Percentiles rank a stretch among this genome's conserved stretches.
Evolutionary conservation across 1,140 invertebrate species (phyloP).

Genomic region (Lepidurus arcticus): DNA sequence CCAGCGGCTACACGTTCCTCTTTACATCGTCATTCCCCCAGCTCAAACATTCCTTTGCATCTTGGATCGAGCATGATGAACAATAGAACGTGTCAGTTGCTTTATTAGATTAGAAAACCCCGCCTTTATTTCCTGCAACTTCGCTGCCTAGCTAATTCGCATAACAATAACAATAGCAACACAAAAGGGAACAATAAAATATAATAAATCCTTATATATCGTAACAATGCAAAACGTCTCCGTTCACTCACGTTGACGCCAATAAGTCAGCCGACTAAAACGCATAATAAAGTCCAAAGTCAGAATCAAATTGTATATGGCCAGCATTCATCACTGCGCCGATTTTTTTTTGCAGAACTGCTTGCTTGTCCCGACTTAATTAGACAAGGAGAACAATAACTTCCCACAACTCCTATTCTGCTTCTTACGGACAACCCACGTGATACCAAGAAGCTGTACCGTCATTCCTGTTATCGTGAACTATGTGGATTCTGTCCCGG

Average conservation of each 20-base stretch:
- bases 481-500: too few relatives aligned
- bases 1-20: not conserved
- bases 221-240: not conserved
- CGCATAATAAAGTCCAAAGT: too few relatives aligned
- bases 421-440: not conserved
- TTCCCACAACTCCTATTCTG: not conserved
- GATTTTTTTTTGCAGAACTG: too few relatives aligned
- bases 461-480: conserved; percentile 28
- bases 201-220: not conserved
- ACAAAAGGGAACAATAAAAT: not conserved
- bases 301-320: too few relatives aligned
- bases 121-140: not conserved
- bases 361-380: not conserved
- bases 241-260: not conserved
- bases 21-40: conserved; percentile 5
- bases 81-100: not conserved
- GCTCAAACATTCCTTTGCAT: not conserved
- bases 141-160: too few relatives aligned
- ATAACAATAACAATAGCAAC: not conserved
- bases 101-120: not conserved
- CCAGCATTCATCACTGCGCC: too few relatives aligned
- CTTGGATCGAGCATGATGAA: not conserved
- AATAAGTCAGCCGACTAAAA: not conserved
- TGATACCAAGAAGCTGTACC: conserved; percentile 11
- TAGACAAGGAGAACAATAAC: not conserved